Percentiles rank a stretch among this genome's conserved stretches.
Evolutionary conservation across 64 coral and sea anemone species (phyloP).

Genomic region (Actinia equina): DNA sequence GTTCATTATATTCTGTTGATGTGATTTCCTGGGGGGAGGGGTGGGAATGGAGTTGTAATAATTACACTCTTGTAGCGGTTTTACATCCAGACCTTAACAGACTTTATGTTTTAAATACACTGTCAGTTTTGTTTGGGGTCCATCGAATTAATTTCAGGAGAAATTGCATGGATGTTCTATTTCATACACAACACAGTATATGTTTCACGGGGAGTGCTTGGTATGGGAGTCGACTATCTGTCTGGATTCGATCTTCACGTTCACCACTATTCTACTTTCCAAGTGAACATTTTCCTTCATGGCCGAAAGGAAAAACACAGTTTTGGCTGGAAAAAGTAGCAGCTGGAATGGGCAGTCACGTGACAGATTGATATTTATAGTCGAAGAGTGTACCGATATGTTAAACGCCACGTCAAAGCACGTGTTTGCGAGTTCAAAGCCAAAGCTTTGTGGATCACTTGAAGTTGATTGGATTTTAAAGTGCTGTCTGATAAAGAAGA

Average conservation of each 20-base stretch:
- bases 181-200: too few relatives aligned
- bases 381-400: background rate
- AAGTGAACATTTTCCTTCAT: background rate
- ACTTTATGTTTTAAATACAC: too few relatives aligned
- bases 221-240: background rate
- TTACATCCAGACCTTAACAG: too few relatives aligned
- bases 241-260: background rate
- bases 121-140: too few relatives aligned
- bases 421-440: background rate
- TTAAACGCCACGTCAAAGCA: background rate
- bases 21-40: too few relatives aligned
- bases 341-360: background rate
- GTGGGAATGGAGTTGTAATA: too few relatives aligned
- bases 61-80: background rate
- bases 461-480: background rate
- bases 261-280: background rate
- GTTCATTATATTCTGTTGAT: too few relatives aligned
- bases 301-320: background rate
- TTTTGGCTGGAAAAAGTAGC: background rate
- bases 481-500: background rate
- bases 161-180: too few relatives aligned
- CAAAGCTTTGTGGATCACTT: background rate
- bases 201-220: background rate
- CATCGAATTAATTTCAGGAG: too few relatives aligned
- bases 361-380: slow-evolving; percentile 15